Percentiles rank a stretch among this genome's conserved stretches.
Conservation (phyloP, 2,888 invertebrate genomes). For the Clostera curtula region DNA sequence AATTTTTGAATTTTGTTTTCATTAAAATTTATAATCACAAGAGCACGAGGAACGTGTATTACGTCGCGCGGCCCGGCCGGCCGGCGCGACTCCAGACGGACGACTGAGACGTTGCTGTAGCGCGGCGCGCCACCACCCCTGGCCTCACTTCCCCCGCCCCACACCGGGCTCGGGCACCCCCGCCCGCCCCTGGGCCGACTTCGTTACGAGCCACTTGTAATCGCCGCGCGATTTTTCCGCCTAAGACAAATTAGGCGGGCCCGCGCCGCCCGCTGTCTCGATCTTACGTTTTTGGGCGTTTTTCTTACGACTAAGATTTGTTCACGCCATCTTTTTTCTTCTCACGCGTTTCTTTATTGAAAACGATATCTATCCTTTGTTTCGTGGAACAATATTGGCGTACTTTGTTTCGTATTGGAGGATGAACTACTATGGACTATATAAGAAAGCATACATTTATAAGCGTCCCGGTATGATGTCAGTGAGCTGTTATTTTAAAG, state of each 20-base stretch:
- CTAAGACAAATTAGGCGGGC: constrained; percentile 74
- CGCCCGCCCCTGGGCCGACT: constrained; percentile 51
- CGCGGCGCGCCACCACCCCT: constrained; percentile 43
- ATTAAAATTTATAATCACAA: constrained; percentile 73
- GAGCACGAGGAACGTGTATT: constrained; percentile 75
- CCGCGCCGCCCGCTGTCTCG: constrained; percentile 44
- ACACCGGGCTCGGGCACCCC: constrained; percentile 24
- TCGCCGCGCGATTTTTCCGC: constrained; percentile 73
- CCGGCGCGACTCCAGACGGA: constrained; percentile 74
- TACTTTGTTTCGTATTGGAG: no score
- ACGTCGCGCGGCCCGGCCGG: constrained; percentile 72
- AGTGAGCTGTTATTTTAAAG: constrained; percentile 69
- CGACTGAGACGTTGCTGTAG: constrained; percentile 63
- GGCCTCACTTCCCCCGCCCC: constrained; percentile 20
- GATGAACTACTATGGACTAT: no score
- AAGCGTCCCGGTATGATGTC: constrained; percentile 48
- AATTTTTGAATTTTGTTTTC: constrained; percentile 47
- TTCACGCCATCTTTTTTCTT: constrained; percentile 38
- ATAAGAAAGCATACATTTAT: constrained; percentile 39
- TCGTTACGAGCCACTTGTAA: constrained; percentile 75
- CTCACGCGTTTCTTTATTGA: constrained; percentile 8
- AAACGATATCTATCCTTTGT: not conserved
- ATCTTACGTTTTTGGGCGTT: constrained; percentile 56
- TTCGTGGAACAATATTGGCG: no score
- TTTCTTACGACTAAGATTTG: constrained; percentile 50